Evolutionary conservation across 2,888 invertebrate genomes (phyloP).

Genomic region (Steinernema scapterisci): DNA sequence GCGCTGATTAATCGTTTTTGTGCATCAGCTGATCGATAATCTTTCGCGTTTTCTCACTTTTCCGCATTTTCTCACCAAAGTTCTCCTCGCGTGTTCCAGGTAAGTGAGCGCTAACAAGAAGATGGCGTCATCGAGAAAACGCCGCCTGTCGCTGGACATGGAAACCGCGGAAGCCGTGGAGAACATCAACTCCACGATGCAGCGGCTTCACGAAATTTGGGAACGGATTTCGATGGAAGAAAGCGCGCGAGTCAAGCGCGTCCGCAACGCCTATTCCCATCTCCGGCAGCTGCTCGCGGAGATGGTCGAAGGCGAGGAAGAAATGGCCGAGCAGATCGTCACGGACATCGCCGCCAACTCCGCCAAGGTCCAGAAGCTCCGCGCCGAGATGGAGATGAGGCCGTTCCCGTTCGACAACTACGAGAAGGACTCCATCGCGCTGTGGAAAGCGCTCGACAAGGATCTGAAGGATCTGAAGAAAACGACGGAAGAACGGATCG

Average conservation of each 20-base stretch:
- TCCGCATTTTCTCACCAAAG: not conserved
- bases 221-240: conserved; percentile 34
- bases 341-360: conserved; percentile 29
- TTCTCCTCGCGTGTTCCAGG: not conserved
- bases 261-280: conserved; percentile 30
- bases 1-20: not conserved
- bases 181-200: conserved; percentile 31
- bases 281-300: conserved; percentile 33
- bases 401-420: conserved; percentile 4
- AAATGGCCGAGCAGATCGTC: conserved; percentile 31
- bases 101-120: not conserved
- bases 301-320: conserved; percentile 35
- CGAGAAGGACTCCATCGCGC: conserved; percentile 1
- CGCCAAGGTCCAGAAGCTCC: not conserved
- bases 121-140: conserved; percentile 16
- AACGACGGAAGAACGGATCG: not conserved
- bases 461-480: conserved; percentile 28
- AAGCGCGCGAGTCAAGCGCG: conserved; percentile 27
- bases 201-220: conserved; percentile 32
- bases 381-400: not conserved
- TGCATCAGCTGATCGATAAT: conserved; percentile 1
- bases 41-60: not conserved
- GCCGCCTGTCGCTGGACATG: conserved; percentile 37
- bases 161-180: conserved; percentile 29
- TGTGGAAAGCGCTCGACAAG: conserved; percentile 25